Evolutionary conservation across 1,140 invertebrate species (phyloP).

Genomic region (Zaprionus inermis): DNA sequence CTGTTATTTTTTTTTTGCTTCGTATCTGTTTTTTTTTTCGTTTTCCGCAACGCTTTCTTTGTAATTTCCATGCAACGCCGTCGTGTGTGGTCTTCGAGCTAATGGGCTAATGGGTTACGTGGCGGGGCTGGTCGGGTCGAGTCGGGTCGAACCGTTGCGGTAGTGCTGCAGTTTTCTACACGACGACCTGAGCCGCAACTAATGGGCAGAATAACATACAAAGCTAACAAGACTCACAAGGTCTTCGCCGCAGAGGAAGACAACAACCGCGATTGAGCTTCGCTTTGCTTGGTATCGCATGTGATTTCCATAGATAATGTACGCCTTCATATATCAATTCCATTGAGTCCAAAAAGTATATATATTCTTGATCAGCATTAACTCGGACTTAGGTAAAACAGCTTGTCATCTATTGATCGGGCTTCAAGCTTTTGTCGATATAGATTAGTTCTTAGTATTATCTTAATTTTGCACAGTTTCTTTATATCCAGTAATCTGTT

Average conservation of each 20-base stretch:
- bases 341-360: too few relatives aligned
- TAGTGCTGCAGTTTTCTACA: not conserved
- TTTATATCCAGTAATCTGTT: too few relatives aligned
- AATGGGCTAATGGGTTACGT: slow-evolving; percentile 30
- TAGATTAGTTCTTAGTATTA: too few relatives aligned
- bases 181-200: slow-evolving; percentile 12
- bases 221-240: not conserved
- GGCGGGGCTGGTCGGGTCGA: not conserved
- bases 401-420: too few relatives aligned
- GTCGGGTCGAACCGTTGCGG: slow-evolving; percentile 28
- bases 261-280: not conserved
- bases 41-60: slow-evolving; percentile 50
- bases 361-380: too few relatives aligned
- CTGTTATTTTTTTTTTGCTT: not conserved
- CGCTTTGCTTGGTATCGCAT: not conserved
- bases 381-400: too few relatives aligned
- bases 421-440: not conserved
- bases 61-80: slow-evolving; percentile 38
- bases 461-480: too few relatives aligned
- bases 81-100: slow-evolving; percentile 36
- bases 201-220: slow-evolving; percentile 19
- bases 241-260: not conserved
- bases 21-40: not conserved
- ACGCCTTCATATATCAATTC: not conserved
- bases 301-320: too few relatives aligned